These are phyloP conservation scores for Eledone cirrhosa DNA, from an alignment of 2,888 invertebrate species.

Conservation along the genomic window DNA sequence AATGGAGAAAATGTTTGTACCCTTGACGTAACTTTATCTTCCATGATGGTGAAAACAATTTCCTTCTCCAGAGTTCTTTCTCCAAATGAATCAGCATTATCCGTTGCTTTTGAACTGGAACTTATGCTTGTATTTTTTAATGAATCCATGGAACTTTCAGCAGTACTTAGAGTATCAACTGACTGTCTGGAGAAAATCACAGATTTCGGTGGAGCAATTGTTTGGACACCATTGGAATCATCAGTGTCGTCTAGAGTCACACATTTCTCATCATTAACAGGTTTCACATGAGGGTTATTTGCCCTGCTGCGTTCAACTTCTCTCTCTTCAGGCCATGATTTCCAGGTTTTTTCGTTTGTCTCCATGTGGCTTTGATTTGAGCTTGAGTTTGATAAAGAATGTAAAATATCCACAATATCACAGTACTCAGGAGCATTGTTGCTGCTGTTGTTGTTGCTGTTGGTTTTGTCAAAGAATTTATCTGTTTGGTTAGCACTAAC, in stretches of 20 bases:
- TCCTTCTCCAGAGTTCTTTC: neutral
- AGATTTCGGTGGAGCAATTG: neutral
- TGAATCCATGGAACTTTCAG: constrained; percentile 1
- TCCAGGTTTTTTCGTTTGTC: neutral
- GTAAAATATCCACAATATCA: constrained; percentile 27
- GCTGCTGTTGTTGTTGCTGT: neutral
- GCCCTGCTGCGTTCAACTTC: neutral
- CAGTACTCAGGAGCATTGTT: constrained; percentile 21
- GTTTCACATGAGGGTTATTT: neutral
- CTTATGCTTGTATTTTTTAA: neutral
- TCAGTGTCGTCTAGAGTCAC: neutral
- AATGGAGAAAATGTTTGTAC: too few species aligned
- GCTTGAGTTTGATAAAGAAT: constrained; percentile 19
- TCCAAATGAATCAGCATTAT: neutral
- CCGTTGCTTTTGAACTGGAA: neutral
- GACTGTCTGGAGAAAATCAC: constrained; percentile 15
- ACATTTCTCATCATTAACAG: neutral
- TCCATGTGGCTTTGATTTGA: neutral
- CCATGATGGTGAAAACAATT: neutral
- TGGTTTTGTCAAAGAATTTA: neutral
- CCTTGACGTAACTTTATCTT: neutral
- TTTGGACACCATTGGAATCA: neutral
- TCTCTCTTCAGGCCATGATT: neutral
- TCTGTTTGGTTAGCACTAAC: neutral
- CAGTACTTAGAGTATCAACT: constrained; percentile 20